phyloP scores from a whole-genome alignment of 2,113 vertebrate species.

The Danio rerio region DNA sequence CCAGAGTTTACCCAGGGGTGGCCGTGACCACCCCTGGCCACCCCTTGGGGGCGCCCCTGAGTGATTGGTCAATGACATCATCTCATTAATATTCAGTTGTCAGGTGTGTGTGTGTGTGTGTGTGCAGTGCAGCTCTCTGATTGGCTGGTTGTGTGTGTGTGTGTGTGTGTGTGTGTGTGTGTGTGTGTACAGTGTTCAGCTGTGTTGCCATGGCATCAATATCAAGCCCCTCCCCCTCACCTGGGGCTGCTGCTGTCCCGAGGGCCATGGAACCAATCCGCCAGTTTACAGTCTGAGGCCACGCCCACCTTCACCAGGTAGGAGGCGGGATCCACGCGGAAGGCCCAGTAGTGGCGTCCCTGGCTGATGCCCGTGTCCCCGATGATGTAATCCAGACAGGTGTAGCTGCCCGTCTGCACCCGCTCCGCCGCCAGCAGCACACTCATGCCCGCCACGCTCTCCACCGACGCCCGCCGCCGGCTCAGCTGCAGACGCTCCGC shows the following conservation, averaged over 20 bases:
- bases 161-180: too few relatives aligned
- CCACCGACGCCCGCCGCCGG: slow-evolving; percentile 84
- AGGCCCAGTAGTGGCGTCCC: slow-evolving; percentile 95
- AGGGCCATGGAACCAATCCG: slow-evolving; percentile 92
- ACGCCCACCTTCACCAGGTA: slow-evolving; percentile 96
- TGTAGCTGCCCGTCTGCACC: slow-evolving; percentile 88
- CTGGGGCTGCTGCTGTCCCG: slow-evolving; percentile 91
- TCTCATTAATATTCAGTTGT: too few relatives aligned
- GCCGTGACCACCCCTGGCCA: too few relatives aligned
- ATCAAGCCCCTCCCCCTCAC: slow-evolving; percentile 66
- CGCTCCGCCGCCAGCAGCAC: slow-evolving; percentile 88
- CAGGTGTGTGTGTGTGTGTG: too few relatives aligned
- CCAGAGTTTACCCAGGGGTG: too few relatives aligned
- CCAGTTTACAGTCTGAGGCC: slow-evolving; percentile 87
- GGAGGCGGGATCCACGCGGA: slow-evolving; percentile 86
- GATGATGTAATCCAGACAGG: slow-evolving; percentile 91
- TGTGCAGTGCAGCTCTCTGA: too few relatives aligned
- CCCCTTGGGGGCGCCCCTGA: too few relatives aligned
- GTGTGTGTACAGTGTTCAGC: too few relatives aligned
- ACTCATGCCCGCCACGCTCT: slow-evolving; percentile 87
- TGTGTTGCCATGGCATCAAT: too few relatives aligned
- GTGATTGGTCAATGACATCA: too few relatives aligned
- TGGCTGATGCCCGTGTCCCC: slow-evolving; percentile 88
- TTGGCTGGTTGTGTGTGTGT: too few relatives aligned
- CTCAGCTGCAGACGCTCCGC: slow-evolving; percentile 85